Evolutionary conservation across 2,888 invertebrate species (phyloP).

Genomic region (Nudaria mundana): DNA sequence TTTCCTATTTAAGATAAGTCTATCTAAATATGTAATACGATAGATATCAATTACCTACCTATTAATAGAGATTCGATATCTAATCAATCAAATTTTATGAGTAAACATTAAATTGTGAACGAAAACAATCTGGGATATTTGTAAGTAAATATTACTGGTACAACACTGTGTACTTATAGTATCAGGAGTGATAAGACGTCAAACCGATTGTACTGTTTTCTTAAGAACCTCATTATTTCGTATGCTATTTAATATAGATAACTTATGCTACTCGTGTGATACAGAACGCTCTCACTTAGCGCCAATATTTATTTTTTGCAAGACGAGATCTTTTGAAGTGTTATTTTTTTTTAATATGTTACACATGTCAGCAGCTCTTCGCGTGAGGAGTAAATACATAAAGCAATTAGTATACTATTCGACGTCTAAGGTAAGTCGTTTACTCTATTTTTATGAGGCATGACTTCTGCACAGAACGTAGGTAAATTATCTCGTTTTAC

Average conservation of each 20-base stretch:
- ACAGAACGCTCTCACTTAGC: constrained; percentile 41
- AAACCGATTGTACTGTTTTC: constrained; percentile 50
- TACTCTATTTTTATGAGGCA: background rate
- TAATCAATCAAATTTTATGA: background rate
- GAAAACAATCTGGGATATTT: constrained; percentile 1
- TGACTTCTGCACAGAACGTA: no score
- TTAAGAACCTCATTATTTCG: constrained; percentile 41
- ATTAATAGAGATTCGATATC: no score
- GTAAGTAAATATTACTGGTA: background rate
- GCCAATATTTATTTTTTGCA: constrained; percentile 28
- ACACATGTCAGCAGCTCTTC: constrained; percentile 56
- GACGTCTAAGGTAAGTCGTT: constrained; percentile 51
- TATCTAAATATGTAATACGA: background rate
- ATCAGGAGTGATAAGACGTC: constrained; percentile 50
- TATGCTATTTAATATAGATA: constrained; percentile 36
- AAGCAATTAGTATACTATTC: constrained; percentile 60
- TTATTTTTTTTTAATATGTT: constrained; percentile 47
- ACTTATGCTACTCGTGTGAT: constrained; percentile 44
- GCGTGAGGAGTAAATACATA: constrained; percentile 47
- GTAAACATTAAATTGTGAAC: constrained; percentile 3
- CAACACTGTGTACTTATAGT: constrained; percentile 16
- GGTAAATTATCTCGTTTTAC: no score
- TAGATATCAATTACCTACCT: constrained; percentile 1
- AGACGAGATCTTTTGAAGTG: constrained; percentile 18
- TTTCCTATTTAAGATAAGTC: background rate